Conservation (phyloP, 2,797 vertebrate genomes). For the Sus cebifrons region DNA sequence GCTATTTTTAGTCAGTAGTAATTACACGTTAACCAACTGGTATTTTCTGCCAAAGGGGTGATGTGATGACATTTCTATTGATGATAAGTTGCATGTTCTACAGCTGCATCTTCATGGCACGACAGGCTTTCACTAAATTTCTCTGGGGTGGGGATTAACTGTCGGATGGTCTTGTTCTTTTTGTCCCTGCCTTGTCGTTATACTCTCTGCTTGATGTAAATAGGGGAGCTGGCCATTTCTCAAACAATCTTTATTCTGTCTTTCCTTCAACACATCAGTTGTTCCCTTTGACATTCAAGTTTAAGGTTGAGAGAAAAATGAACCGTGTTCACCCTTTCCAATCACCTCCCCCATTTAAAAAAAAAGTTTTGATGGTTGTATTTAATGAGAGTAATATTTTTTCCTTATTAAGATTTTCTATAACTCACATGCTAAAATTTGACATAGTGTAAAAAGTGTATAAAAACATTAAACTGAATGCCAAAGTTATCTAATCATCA, state of each 20-base stretch:
- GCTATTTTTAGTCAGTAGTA: conserved; percentile 72
- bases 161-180: neutral
- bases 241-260: neutral
- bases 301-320: neutral
- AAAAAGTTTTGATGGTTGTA: neutral
- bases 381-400: neutral
- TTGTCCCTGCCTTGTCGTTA: neutral
- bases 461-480: neutral
- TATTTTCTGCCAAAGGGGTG: conserved; percentile 62
- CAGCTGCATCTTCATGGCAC: conserved; percentile 48
- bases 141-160: neutral
- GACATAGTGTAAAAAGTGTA: neutral
- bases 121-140: conserved; percentile 2
- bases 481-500: neutral
- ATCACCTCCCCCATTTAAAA: neutral
- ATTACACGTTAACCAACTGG: conserved; percentile 71
- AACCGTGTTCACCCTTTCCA: neutral
- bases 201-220: neutral
- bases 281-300: neutral
- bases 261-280: neutral
- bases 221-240: neutral
- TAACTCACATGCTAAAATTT: neutral
- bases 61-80: conserved; percentile 71
- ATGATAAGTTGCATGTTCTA: neutral
- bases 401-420: neutral